Conservation (phyloP, 2,113 vertebrate species). For the Pseudopipra pipra region DNA sequence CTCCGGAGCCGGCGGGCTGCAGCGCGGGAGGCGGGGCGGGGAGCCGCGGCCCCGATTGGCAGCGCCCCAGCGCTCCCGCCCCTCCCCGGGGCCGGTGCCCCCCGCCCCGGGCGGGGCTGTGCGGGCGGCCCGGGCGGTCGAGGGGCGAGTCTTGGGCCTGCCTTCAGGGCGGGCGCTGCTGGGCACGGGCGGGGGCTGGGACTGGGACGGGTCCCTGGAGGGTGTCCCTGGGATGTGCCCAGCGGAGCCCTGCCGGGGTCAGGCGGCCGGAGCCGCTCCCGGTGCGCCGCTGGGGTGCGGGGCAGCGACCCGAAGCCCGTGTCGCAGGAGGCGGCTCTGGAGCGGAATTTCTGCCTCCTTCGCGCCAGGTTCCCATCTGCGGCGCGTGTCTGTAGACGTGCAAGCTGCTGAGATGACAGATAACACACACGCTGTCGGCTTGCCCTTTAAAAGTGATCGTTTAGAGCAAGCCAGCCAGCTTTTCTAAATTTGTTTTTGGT, state of each 20-base stretch:
- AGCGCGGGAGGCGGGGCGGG: neutral
- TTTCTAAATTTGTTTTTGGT: neutral
- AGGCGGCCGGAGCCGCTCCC: accelerated
- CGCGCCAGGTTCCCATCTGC: neutral
- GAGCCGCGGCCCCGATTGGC: neutral
- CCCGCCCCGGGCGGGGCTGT: too few species aligned
- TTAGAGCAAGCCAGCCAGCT: neutral
- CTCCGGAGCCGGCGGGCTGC: neutral
- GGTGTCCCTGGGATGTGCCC: neutral
- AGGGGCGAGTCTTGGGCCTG: neutral
- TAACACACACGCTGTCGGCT: neutral
- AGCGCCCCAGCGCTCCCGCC: neutral
- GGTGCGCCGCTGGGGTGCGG: accelerated
- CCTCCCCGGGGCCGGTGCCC: neutral
- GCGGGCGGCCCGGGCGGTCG: too few species aligned
- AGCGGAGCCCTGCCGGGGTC: neutral
- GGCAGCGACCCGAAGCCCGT: neutral
- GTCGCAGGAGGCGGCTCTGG: neutral
- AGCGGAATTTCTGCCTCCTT: neutral
- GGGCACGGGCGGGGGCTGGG: neutral
- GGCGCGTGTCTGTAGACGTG: neutral
- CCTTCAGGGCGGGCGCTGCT: neutral
- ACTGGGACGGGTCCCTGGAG: neutral
- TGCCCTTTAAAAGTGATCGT: neutral
- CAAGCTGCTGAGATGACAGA: neutral